Percentiles rank a stretch among this genome's conserved stretches.
Conservation (phyloP, 2,113 vertebrate genomes). For the Mola mola region DNA sequence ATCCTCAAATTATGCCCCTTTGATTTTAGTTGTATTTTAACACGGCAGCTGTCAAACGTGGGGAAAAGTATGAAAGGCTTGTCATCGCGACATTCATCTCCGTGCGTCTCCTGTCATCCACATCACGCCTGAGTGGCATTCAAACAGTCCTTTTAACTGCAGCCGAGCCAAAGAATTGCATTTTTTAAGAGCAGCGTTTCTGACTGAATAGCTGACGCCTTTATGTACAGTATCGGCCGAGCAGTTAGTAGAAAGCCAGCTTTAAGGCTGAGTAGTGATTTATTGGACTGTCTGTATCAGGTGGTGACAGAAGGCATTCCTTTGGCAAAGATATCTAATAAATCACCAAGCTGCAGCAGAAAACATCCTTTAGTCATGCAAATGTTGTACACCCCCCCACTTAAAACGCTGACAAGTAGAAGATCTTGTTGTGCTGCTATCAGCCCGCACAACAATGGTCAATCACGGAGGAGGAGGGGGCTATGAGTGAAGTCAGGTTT, state of each 20-base stretch:
- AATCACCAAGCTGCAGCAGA: constrained; percentile 43
- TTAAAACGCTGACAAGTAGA: constrained; percentile 9
- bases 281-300: constrained; percentile 50
- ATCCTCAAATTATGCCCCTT: constrained; percentile 3
- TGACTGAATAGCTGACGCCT: constrained; percentile 26
- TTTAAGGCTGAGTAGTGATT: constrained; percentile 36
- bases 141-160: constrained; percentile 13
- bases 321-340: constrained; percentile 42
- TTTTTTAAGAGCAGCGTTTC: constrained; percentile 3
- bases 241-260: constrained; percentile 18
- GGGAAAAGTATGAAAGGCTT: background rate
- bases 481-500: constrained; percentile 71
- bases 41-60: constrained; percentile 17
- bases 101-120: constrained; percentile 1
- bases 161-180: background rate
- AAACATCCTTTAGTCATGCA: constrained; percentile 50
- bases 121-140: too few relatives aligned
- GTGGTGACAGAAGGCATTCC: constrained; percentile 64
- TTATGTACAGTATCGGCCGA: constrained; percentile 44
- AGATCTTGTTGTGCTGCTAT: constrained; percentile 57
- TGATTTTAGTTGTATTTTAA: constrained; percentile 21
- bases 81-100: too few relatives aligned
- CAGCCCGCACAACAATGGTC: constrained; percentile 68
- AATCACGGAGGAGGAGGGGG: constrained; percentile 42
- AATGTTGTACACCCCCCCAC: constrained; percentile 10